Conservation (phyloP, 2,888 invertebrate genomes). For the Trachelus tabidus region DNA sequence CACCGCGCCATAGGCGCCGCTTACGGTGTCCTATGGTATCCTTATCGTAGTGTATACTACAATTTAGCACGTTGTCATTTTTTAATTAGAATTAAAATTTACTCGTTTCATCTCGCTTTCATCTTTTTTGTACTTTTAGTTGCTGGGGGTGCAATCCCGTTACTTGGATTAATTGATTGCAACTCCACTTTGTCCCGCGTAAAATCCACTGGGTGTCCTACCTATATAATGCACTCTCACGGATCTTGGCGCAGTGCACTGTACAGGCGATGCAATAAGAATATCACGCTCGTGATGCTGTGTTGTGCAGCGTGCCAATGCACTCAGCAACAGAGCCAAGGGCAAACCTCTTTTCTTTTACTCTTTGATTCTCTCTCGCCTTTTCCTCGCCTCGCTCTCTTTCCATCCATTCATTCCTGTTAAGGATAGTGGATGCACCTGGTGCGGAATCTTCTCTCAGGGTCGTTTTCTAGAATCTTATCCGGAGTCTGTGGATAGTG, state of each 20-base stretch:
- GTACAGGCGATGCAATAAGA: constrained; percentile 44
- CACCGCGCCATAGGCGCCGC: constrained; percentile 21
- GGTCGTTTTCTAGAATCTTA: not conserved
- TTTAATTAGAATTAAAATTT: not conserved
- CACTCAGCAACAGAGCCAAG: constrained; percentile 58
- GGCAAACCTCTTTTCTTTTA: constrained; percentile 34
- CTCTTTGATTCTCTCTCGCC: constrained; percentile 11
- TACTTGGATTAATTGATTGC: not conserved
- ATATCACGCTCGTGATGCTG: constrained; percentile 35
- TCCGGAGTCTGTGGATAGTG: not conserved
- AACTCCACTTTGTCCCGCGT: not conserved
- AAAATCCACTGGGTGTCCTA: not conserved
- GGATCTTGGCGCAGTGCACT: not conserved
- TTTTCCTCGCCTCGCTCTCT: constrained; percentile 1
- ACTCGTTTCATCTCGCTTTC: not conserved
- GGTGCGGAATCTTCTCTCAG: not conserved
- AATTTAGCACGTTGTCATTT: not conserved
- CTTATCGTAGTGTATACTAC: not conserved
- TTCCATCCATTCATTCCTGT: constrained; percentile 1
- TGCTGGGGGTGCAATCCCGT: not conserved
- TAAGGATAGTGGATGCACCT: not conserved
- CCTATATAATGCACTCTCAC: not conserved
- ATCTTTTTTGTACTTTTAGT: not conserved
- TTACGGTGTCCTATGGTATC: not conserved
- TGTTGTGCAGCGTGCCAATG: constrained; percentile 46